phyloP scores from a whole-genome alignment of 2,888 invertebrate species.

The Folsomia candida region DNA sequence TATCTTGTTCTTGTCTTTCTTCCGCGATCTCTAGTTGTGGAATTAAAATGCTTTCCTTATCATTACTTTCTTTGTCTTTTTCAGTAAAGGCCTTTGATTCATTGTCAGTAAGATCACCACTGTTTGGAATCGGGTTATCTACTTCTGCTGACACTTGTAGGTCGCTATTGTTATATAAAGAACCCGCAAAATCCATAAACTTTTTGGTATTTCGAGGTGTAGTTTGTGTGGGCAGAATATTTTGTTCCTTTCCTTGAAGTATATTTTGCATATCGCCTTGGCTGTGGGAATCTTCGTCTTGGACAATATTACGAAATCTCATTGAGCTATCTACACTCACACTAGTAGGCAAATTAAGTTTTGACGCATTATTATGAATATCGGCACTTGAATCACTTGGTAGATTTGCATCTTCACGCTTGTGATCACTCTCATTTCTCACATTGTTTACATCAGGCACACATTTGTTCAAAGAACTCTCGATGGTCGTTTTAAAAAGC shows the following conservation, averaged over 20 bases:
- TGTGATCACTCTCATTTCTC: no score
- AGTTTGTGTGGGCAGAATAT: background rate
- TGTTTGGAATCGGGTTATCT: background rate
- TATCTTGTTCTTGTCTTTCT: background rate
- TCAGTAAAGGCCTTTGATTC: background rate
- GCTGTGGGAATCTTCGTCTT: background rate
- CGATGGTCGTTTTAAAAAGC: slow-evolving; percentile 22
- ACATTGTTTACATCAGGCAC: background rate
- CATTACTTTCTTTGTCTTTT: background rate
- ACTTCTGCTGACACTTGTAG: background rate
- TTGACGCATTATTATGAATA: background rate
- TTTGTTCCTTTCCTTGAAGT: background rate
- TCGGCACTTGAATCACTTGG: background rate
- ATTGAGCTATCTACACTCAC: background rate
- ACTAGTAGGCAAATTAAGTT: background rate
- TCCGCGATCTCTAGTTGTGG: background rate
- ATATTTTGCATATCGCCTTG: slow-evolving; percentile 3
- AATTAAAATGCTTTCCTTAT: background rate
- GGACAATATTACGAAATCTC: background rate
- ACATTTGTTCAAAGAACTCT: background rate
- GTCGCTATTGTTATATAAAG: background rate
- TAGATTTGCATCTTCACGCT: background rate
- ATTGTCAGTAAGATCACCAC: background rate
- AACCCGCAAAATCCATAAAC: slow-evolving; percentile 14
- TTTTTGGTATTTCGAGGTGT: background rate